Evolutionary conservation across 37 sponge, comb jelly and placozoan species (phyloP), one percentile per base, ranked within the genome.

Genomic region (Agelas oroides): DNA sequence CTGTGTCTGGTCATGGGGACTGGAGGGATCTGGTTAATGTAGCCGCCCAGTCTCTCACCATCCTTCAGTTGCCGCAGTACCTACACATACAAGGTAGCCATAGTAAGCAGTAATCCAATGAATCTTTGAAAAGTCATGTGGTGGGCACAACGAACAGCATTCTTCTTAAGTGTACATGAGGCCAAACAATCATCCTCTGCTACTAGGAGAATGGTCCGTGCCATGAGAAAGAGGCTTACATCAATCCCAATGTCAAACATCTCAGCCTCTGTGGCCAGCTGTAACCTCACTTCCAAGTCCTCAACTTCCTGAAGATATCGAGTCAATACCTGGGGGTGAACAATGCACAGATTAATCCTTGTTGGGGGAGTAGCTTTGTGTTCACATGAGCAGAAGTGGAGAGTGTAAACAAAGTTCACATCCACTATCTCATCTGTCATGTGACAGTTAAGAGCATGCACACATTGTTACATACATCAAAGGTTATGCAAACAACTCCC

Each of bases 231-330:
- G 33, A 35, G 23, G 46, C 82, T 30, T 68, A 81, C 82, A 31
- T 81, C 82, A 18, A 81, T 81, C 2, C 70, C 89, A 59, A 77
- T 64, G n/a, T 66, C 71, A 60, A 58, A 77, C 14, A 62, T 39
- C 16, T 46, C 30, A 24, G 53, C 79, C 19, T 83, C 70, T 28
- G 60, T 83, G 18, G 89, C 89, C 32, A 89, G 69, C 54, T 70
- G 58, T 27, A 82, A 61, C 2, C 89, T 68, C 32, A 19, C 24
- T 58, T 89, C 89, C 33, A 70, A 55, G 53, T 89, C 84, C 20
- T 89, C 89, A 34, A 89, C 56, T 65, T 89, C 84, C 53, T 52
- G 54, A 16, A 89, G 53, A 38, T 89, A 89, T 1, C 59, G 39
- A 13, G 71, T 28, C 1, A 89, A 27, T 8, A 89, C 40, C 89